Percentiles rank a stretch among this genome's conserved stretches.
Evolutionary conservation across 2,113 vertebrate species (phyloP).

Genomic region (Cololabis saira): DNA sequence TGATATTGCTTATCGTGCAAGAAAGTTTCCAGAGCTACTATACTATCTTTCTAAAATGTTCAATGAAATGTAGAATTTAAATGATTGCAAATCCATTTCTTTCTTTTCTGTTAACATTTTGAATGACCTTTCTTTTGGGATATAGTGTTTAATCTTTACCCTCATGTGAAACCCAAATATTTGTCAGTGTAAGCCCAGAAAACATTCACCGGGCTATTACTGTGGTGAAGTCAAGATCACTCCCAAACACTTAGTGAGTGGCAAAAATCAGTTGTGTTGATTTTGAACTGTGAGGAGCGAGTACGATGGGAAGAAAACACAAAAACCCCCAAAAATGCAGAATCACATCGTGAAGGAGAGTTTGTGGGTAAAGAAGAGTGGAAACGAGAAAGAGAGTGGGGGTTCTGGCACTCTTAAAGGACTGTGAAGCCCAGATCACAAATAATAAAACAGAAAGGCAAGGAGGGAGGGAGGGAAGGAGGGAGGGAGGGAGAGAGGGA

Average conservation of each 20-base stretch:
- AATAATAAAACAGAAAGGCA: conserved; percentile 73
- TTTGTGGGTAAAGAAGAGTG: conserved; percentile 43
- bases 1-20: too few relatives aligned
- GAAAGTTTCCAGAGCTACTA: too few relatives aligned
- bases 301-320: not conserved
- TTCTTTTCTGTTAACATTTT: too few relatives aligned
- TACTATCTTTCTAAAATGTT: too few relatives aligned
- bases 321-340: conserved; percentile 16
- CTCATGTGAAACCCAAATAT: too few relatives aligned
- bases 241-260: conserved; percentile 9
- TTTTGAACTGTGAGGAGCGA: conserved; percentile 24
- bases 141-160: too few relatives aligned
- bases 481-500: conserved; percentile 22
- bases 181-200: too few relatives aligned
- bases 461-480: conserved; percentile 32
- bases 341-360: conserved; percentile 43
- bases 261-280: conserved; percentile 28
- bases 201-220: too few relatives aligned
- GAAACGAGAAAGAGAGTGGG: conserved; percentile 11
- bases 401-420: conserved; percentile 72
- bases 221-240: not conserved
- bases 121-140: too few relatives aligned
- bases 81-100: too few relatives aligned
- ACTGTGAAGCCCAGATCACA: conserved; percentile 75
- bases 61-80: too few relatives aligned